Conservation (phyloP, 1,140 invertebrate genomes). For the Drosophila lacertosa region DNA sequence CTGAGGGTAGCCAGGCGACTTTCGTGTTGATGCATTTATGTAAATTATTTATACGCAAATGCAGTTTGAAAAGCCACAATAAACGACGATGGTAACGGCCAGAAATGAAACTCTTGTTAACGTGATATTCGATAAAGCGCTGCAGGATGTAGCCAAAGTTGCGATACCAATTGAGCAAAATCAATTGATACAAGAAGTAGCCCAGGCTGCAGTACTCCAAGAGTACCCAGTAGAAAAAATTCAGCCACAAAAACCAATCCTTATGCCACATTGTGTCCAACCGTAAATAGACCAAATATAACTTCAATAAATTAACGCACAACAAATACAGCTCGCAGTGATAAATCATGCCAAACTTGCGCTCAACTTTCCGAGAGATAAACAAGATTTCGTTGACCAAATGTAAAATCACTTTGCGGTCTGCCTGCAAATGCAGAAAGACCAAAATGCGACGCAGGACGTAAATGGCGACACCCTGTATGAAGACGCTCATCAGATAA, state of each 20-base stretch:
- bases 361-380: constrained; percentile 37
- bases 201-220: constrained; percentile 55
- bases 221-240: constrained; percentile 53
- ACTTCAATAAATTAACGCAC: constrained; percentile 35
- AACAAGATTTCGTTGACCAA: constrained; percentile 52
- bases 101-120: constrained; percentile 8
- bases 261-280: constrained; percentile 43
- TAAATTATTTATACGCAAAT: constrained; percentile 52
- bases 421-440: constrained; percentile 49
- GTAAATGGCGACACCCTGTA: constrained; percentile 8
- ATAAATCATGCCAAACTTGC: constrained; percentile 52
- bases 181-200: constrained; percentile 56
- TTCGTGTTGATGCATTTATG: constrained; percentile 40
- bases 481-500: constrained; percentile 30
- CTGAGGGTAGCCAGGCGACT: constrained; percentile 44
- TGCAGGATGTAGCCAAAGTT: constrained; percentile 53
- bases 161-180: constrained; percentile 53
- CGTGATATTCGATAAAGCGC: constrained; percentile 47
- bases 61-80: constrained; percentile 47
- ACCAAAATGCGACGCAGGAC: constrained; percentile 42
- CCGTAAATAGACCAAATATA: constrained; percentile 34
- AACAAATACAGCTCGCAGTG: constrained; percentile 33
- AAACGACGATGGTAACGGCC: constrained; percentile 33
- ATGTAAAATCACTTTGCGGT: constrained; percentile 36
- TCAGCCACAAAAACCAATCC: constrained; percentile 35